These are phyloP conservation scores for Tipula helvola DNA, from an alignment of 2,888 invertebrate species.

Conservation along the genomic window DNA sequence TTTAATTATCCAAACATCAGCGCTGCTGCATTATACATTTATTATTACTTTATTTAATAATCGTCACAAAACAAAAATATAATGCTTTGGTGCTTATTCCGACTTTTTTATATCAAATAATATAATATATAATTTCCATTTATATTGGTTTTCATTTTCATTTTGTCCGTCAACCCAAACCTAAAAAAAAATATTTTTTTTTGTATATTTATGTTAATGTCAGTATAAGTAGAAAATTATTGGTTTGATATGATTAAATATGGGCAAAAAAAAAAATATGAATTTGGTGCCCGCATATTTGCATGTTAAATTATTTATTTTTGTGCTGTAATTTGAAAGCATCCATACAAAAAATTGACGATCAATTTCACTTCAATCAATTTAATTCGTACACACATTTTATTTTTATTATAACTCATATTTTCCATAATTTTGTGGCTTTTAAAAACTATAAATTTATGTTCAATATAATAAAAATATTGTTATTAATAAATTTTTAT, in stretches of 20 bases:
- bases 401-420: background rate
- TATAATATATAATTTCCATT: background rate
- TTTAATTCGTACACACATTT: background rate
- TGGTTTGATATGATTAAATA: background rate
- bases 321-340: background rate
- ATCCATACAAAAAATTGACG: background rate
- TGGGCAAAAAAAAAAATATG: background rate
- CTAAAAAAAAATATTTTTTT: no score
- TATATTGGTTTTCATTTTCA: background rate
- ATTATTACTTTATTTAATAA: background rate
- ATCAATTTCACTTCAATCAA: slow-evolving; percentile 4
- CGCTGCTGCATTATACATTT: background rate
- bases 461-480: background rate
- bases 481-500: background rate
- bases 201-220: background rate
- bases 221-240: background rate
- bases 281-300: background rate
- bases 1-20: background rate
- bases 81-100: background rate
- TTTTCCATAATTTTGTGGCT: background rate
- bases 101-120: background rate
- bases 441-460: background rate
- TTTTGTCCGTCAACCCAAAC: background rate
- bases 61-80: background rate
- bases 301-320: background rate